These are phyloP conservation scores for Phaonia tiefii DNA, from an alignment of 2,888 invertebrate genomes.

Conservation along the genomic window DNA sequence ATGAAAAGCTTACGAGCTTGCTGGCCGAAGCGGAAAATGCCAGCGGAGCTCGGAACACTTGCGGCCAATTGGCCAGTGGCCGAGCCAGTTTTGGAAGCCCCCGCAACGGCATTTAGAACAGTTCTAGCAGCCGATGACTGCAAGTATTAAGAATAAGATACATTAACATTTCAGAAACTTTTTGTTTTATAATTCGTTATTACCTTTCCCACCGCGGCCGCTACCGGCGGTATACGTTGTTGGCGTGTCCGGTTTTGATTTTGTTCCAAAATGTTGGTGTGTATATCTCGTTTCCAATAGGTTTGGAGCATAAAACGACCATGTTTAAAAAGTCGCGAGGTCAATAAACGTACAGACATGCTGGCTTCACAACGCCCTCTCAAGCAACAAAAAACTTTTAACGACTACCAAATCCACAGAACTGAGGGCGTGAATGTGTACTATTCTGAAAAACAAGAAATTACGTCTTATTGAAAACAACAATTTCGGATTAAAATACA, in stretches of 20 bases:
- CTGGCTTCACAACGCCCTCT: constrained; percentile 41
- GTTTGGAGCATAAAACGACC: constrained; percentile 83
- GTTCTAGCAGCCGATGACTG: constrained; percentile 54
- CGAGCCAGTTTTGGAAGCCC: constrained; percentile 48
- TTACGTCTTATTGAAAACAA: constrained; percentile 51
- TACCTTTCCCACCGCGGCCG: constrained; percentile 75
- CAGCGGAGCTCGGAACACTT: constrained; percentile 71
- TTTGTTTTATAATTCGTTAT: constrained; percentile 15
- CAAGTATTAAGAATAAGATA: neutral
- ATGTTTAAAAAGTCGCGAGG: constrained; percentile 83
- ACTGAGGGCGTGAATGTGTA: neutral
- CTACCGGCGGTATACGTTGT: constrained; percentile 74
- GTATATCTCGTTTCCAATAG: constrained; percentile 82
- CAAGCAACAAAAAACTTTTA: constrained; percentile 17
- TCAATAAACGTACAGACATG: constrained; percentile 83
- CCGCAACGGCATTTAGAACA: constrained; percentile 54
- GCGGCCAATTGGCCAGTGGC: constrained; percentile 57
- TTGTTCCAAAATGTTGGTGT: constrained; percentile 81
- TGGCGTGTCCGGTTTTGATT: constrained; percentile 75
- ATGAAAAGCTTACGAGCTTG: constrained; percentile 86
- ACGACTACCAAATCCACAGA: neutral
- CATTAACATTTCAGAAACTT: neutral
- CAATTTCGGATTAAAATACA: neutral
- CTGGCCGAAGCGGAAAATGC: constrained; percentile 82
- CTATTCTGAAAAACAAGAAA: constrained; percentile 32